phyloP scores from a whole-genome alignment of 2,797 vertebrate genomes.

The Danionella dracula region DNA sequence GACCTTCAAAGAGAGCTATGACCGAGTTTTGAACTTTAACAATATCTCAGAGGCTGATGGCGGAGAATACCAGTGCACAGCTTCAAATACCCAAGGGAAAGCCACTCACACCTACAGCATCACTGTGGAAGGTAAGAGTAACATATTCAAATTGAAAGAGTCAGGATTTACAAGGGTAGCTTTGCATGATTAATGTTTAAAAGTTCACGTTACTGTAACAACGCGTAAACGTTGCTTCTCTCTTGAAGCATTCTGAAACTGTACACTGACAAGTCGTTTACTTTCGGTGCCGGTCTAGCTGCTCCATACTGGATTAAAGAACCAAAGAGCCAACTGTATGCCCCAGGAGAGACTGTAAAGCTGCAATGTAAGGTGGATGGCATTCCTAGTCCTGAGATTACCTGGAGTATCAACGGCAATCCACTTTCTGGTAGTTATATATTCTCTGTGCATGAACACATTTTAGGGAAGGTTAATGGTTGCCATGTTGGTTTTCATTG shows the following conservation, averaged over 20 bases:
- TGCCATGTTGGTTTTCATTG: too few relatives aligned
- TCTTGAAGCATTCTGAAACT: too few relatives aligned
- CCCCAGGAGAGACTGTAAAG: conserved; percentile 77
- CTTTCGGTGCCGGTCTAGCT: conserved; percentile 60
- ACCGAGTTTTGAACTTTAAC: conserved; percentile 75
- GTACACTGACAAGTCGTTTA: neutral
- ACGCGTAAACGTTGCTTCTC: too few relatives aligned
- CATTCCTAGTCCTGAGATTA: conserved; percentile 73
- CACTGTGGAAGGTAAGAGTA: conserved; percentile 81
- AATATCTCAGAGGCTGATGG: conserved; percentile 74
- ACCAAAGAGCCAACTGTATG: conserved; percentile 74
- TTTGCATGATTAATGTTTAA: neutral
- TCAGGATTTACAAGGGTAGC: neutral
- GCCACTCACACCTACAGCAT: conserved; percentile 70
- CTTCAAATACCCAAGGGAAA: conserved; percentile 75
- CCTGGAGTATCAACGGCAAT: conserved; percentile 81
- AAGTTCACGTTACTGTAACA: too few relatives aligned
- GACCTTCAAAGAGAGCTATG: conserved; percentile 64
- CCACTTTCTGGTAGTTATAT: conserved; percentile 65
- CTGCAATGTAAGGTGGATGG: conserved; percentile 81
- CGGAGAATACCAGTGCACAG: conserved; percentile 83
- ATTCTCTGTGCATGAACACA: too few relatives aligned
- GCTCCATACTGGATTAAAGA: conserved; percentile 82
- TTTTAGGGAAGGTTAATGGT: too few relatives aligned
- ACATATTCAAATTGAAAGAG: too few relatives aligned